phyloP scores from a whole-genome alignment of 2,797 vertebrate genomes.

The Brachyalestes nurse region DNA sequence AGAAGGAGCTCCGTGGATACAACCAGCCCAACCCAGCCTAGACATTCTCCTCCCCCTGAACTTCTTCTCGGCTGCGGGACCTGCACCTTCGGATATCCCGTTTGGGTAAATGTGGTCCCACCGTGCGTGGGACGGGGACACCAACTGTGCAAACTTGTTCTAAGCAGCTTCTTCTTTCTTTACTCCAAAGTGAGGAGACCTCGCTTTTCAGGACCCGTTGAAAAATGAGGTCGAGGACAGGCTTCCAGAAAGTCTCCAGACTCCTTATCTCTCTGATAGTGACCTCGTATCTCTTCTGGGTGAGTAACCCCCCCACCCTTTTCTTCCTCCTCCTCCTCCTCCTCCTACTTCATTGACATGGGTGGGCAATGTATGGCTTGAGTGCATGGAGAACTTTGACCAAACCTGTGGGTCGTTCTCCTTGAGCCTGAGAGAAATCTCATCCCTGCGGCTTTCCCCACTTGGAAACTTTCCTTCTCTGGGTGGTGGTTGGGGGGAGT shows the following conservation, averaged over 20 bases:
- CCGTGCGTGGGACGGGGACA: slow-evolving; percentile 67
- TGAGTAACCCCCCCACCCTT: slow-evolving; percentile 65
- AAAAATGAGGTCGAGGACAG: slow-evolving; percentile 75
- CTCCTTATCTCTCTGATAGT: slow-evolving; percentile 72
- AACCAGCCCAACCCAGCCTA: not conserved
- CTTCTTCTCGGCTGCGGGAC: not conserved
- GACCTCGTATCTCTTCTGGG: slow-evolving; percentile 73
- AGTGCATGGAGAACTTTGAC: not conserved
- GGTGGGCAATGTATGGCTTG: not conserved
- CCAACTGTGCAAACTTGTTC: slow-evolving; percentile 61
- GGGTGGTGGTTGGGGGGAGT: not conserved
- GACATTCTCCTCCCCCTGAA: not conserved
- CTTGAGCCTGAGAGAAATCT: not conserved
- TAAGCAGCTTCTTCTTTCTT: slow-evolving; percentile 54
- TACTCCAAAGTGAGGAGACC: slow-evolving; percentile 64
- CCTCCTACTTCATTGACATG: not conserved
- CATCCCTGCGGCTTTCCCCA: not conserved
- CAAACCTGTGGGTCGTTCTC: not conserved
- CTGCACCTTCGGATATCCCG: slow-evolving; percentile 54
- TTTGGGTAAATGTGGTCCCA: slow-evolving; percentile 72
- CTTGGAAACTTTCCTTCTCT: not conserved
- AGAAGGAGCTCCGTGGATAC: slow-evolving; percentile 48
- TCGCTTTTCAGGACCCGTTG: slow-evolving; percentile 65
- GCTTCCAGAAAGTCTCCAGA: slow-evolving; percentile 68
- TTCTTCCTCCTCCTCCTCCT: not conserved